Conservation (phyloP, 2,888 invertebrate genomes). For the Caenorhabditis wallacei region DNA sequence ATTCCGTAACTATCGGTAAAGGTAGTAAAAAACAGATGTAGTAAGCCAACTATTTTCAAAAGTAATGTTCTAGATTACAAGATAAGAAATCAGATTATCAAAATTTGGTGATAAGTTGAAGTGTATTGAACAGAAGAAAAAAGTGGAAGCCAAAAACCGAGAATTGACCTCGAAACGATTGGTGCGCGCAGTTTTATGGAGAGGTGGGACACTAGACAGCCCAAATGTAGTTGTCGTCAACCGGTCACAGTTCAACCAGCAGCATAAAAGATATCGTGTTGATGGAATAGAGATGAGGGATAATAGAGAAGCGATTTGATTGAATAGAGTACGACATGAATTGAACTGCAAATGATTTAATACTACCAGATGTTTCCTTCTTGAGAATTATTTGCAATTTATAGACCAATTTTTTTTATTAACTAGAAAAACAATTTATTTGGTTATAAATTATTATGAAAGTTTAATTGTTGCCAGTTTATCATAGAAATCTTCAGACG, state of each 20-base stretch:
- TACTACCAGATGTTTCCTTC: too few species aligned
- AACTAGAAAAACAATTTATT: too few species aligned
- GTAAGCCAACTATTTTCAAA: too few species aligned
- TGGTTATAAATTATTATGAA: neutral
- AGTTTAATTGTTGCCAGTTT: conserved; percentile 15
- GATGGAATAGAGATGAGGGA: conserved; percentile 14
- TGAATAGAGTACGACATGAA: neutral
- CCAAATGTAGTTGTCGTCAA: conserved; percentile 39
- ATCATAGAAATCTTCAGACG: conserved; percentile 32
- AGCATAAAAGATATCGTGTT: conserved; percentile 24
- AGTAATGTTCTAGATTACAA: too few species aligned
- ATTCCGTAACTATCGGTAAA: too few species aligned
- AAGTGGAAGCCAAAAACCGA: conserved; percentile 64
- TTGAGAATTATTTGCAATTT: too few species aligned
- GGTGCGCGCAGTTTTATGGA: conserved; percentile 35
- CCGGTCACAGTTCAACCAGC: conserved; percentile 47
- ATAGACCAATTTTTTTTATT: too few species aligned
- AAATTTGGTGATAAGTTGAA: too few species aligned
- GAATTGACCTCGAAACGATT: conserved; percentile 65
- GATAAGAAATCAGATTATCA: too few species aligned
- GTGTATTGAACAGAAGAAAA: neutral
- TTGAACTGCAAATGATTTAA: too few species aligned
- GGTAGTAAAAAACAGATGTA: too few species aligned
- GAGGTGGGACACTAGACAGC: conserved; percentile 28
- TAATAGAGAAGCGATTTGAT: neutral